These are phyloP conservation scores for Phyllostomus hastatus DNA, from an alignment of 2,113 vertebrate genomes.

Conservation along the genomic window DNA sequence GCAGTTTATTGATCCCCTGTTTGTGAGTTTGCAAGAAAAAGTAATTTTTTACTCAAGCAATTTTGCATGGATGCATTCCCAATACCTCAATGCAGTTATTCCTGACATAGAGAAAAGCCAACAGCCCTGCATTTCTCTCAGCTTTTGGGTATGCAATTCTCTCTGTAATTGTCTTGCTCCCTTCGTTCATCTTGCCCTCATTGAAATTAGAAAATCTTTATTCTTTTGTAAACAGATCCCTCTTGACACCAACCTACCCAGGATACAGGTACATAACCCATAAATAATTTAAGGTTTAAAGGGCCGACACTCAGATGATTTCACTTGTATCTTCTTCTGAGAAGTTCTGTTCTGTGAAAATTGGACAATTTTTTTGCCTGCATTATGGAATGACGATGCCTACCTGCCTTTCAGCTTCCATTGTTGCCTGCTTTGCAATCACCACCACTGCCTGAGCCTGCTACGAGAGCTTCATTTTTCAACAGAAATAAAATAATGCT, in stretches of 20 bases:
- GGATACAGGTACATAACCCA: background rate
- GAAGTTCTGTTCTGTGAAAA: background rate
- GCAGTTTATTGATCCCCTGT: conserved; percentile 46
- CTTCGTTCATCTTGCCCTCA: background rate
- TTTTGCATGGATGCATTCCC: conserved; percentile 47
- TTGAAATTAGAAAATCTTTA: conserved; percentile 42
- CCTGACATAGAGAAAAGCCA: conserved; percentile 13
- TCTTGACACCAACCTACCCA: conserved; percentile 10
- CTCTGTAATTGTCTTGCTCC: background rate
- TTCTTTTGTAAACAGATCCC: conserved; percentile 8
- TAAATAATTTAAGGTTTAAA: conserved; percentile 37
- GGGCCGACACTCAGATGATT: background rate
- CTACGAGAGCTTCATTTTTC: background rate
- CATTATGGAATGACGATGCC: background rate
- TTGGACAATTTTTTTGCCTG: background rate
- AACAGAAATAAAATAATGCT: background rate
- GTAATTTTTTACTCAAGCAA: conserved; percentile 49
- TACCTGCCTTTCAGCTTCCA: background rate
- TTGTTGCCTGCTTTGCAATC: background rate
- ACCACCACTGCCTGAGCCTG: background rate
- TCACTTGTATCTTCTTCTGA: background rate
- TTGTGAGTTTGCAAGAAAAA: conserved; percentile 39
- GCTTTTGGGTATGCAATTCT: background rate
- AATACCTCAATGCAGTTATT: background rate
- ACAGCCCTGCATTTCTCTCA: background rate